Conservation (phyloP, 2,797 vertebrate species). For the Hybognathus amarus region DNA sequence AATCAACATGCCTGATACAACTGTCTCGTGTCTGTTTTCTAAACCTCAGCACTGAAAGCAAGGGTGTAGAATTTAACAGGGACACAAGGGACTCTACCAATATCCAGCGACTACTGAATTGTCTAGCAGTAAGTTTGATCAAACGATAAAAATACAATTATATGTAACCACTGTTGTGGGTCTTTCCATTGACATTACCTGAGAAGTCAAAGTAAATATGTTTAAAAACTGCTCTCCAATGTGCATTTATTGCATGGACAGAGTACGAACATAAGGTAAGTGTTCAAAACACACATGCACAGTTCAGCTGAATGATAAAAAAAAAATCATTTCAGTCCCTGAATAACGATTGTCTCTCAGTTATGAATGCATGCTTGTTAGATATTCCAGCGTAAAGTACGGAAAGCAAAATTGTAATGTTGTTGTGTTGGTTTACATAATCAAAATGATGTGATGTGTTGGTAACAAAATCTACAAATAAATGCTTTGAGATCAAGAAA, state of each 20-base stretch:
- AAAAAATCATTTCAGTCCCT: background rate
- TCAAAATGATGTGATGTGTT: background rate
- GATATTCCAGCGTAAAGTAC: background rate
- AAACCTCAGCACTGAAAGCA: background rate
- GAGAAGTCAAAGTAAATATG: background rate
- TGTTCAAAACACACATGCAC: background rate
- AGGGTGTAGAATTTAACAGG: background rate
- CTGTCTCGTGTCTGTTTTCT: constrained; percentile 2
- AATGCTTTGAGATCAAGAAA: background rate
- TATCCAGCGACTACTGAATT: background rate
- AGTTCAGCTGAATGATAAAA: background rate
- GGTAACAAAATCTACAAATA: background rate
- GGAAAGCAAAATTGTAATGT: background rate
- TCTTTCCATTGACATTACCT: background rate
- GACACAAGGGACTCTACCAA: background rate
- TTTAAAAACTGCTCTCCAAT: background rate
- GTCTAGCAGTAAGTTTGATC: background rate
- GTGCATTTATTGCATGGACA: background rate
- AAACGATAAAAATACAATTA: background rate
- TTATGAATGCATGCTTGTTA: background rate
- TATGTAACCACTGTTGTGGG: background rate
- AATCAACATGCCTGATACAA: constrained; percentile 44
- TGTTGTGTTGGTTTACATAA: background rate
- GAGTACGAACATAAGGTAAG: background rate
- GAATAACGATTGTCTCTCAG: background rate